Conservation (phyloP, 2,113 vertebrate genomes). For the Callocephalon fimbriatum region DNA sequence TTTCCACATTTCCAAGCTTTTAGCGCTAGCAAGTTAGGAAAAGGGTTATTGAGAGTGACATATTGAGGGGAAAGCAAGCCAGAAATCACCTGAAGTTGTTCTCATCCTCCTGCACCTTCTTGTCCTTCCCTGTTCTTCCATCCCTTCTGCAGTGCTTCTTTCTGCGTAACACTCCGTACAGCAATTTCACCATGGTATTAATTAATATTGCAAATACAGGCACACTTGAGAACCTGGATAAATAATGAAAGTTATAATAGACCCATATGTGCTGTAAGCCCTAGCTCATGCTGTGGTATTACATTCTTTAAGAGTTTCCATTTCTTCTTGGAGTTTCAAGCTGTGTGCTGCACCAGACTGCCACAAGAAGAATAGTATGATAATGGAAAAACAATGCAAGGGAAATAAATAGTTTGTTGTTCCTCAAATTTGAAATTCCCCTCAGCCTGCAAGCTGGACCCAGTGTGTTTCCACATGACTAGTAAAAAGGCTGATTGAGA, state of each 20-base stretch:
- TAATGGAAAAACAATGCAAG: background rate
- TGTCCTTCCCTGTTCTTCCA: background rate
- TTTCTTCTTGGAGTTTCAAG: background rate
- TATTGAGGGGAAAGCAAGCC: background rate
- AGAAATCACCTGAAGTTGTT: background rate
- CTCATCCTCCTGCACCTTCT: background rate
- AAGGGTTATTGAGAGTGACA: background rate
- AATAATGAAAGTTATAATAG: background rate
- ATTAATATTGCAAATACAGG: background rate
- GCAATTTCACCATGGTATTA: background rate
- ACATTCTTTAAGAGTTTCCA: background rate
- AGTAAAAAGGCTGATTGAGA: background rate
- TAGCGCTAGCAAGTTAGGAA: background rate
- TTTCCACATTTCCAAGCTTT: background rate
- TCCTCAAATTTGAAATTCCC: background rate
- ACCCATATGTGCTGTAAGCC: background rate
- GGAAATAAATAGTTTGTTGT: background rate
- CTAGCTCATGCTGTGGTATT: background rate
- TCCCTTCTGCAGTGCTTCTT: background rate
- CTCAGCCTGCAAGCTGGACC: background rate
- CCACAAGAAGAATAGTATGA: background rate
- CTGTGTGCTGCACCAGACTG: background rate
- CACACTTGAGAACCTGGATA: background rate
- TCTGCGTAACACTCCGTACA: background rate
- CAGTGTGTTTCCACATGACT: background rate